Evolutionary conservation across 2,888 invertebrate species (phyloP).

Genomic region (Halictus ligatus): DNA sequence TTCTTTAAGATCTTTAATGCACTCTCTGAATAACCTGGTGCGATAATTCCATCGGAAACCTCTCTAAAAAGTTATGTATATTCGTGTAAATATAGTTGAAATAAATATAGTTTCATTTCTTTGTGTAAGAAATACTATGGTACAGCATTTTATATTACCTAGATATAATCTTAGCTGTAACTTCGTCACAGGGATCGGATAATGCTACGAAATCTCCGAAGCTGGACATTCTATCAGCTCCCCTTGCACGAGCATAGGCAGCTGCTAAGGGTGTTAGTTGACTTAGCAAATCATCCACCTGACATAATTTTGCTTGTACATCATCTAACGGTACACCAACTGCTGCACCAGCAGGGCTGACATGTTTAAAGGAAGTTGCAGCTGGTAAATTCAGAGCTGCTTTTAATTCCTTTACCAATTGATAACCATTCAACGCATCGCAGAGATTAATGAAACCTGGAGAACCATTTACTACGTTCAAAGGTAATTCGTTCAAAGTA

Average conservation of each 20-base stretch:
- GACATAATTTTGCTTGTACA: slow-evolving; percentile 94
- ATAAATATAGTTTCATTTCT: not conserved
- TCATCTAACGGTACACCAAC: slow-evolving; percentile 92
- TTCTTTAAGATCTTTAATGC: slow-evolving; percentile 95
- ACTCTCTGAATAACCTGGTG: slow-evolving; percentile 94
- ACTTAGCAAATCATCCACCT: slow-evolving; percentile 94
- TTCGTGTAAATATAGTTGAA: slow-evolving; percentile 3
- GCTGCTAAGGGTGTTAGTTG: slow-evolving; percentile 92
- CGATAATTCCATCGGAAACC: slow-evolving; percentile 99
- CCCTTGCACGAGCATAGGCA: slow-evolving; percentile 98
- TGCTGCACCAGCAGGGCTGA: slow-evolving; percentile 98
- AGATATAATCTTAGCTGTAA: slow-evolving; percentile 96
- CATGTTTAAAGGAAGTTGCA: slow-evolving; percentile 98
- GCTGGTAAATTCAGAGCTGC: slow-evolving; percentile 93
- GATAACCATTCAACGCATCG: slow-evolving; percentile 99
- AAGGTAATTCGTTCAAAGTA: slow-evolving; percentile 90
- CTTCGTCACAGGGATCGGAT: slow-evolving; percentile 95
- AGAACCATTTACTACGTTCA: slow-evolving; percentile 95
- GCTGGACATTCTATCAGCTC: slow-evolving; percentile 99
- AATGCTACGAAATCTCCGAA: slow-evolving; percentile 99
- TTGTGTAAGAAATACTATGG: not conserved
- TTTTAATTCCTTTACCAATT: slow-evolving; percentile 95
- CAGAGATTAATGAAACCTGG: slow-evolving; percentile 99
- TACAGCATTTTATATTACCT: slow-evolving; percentile 82
- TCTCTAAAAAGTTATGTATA: slow-evolving; percentile 85